Percentiles rank a stretch among this genome's conserved stretches.
Evolutionary conservation across 2,113 vertebrate species (phyloP).

Genomic region (Alethe diademata): DNA sequence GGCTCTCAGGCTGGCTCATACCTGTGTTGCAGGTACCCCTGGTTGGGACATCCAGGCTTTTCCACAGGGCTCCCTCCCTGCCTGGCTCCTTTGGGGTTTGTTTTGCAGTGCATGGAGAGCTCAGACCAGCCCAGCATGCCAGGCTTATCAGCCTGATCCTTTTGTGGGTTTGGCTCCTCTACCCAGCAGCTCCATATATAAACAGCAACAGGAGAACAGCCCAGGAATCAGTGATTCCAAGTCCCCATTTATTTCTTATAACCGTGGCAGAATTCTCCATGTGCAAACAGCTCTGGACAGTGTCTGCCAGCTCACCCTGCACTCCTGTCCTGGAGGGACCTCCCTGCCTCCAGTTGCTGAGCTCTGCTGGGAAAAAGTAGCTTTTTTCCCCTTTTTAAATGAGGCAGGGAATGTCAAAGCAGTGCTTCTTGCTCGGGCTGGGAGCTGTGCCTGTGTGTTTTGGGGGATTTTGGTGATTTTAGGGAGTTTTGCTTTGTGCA

Average conservation of each 20-base stretch:
- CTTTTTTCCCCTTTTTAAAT: background rate
- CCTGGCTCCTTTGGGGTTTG: background rate
- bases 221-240: background rate
- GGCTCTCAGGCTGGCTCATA: background rate
- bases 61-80: background rate
- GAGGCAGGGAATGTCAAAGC: background rate
- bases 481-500: background rate
- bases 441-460: background rate
- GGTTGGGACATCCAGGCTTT: background rate
- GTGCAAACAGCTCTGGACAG: slow-evolving; percentile 31
- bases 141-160: slow-evolving; percentile 35
- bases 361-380: background rate
- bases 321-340: background rate
- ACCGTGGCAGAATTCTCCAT: background rate
- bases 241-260: background rate
- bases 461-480: background rate
- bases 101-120: background rate
- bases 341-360: background rate
- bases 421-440: background rate
- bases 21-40: background rate
- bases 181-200: background rate
- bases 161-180: background rate
- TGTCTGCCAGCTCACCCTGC: slow-evolving; percentile 10
- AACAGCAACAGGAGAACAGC: background rate
- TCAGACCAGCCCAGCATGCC: background rate